These are phyloP conservation scores for Microchrysa polita DNA, from an alignment of 2,888 invertebrate species.

Conservation along the genomic window DNA sequence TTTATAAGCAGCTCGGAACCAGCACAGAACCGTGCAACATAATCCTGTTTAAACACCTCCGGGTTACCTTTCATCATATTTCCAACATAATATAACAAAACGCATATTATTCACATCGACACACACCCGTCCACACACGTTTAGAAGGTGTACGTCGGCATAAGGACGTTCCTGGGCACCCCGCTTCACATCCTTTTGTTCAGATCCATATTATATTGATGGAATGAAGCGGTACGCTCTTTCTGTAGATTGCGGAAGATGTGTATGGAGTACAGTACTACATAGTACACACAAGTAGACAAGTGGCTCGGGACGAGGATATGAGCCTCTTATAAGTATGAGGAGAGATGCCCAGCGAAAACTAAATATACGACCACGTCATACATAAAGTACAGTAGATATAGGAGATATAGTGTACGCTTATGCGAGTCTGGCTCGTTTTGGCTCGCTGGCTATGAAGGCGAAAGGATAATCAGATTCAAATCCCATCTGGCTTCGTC, in stretches of 20 bases:
- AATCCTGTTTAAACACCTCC: constrained; percentile 22
- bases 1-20: constrained; percentile 1
- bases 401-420: not conserved
- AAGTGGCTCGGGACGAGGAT: not conserved
- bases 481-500: constrained; percentile 48
- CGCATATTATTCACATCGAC: not conserved
- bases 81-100: constrained; percentile 13
- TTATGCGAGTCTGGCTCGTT: too few species aligned
- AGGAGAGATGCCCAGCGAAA: not conserved
- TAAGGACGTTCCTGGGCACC: not conserved
- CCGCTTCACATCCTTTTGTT: not conserved
- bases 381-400: not conserved
- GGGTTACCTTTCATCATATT: constrained; percentile 31
- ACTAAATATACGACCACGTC: not conserved
- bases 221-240: not conserved
- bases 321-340: not conserved
- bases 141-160: too few species aligned
- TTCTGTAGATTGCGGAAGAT: too few species aligned
- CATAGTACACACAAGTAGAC: too few species aligned
- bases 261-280: too few species aligned
- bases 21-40: not conserved
- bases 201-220: not conserved
- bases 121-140: not conserved
- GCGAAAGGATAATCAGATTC: constrained; percentile 48
- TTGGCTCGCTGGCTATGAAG: constrained; percentile 17